Evolutionary conservation across 2,888 invertebrate genomes (phyloP), one percentile per base, ranked within the genome.

Genomic region (Lepeophtheirus nordmannii): DNA sequence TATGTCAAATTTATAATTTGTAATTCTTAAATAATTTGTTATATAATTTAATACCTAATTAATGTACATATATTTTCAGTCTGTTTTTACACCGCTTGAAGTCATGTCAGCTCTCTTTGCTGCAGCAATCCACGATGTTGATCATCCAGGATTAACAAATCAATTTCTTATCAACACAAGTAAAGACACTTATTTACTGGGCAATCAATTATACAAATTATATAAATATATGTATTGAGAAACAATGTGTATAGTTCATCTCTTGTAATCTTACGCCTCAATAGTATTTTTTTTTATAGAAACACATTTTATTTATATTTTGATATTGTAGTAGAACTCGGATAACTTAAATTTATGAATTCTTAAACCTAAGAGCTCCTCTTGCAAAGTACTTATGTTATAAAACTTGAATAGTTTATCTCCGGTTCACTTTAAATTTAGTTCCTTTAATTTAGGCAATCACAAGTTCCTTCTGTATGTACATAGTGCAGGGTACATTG

Each of bases 101-200:
- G 85, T 92, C 71, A 86, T 94, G 74, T 89, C 97, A 11, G 96
- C 97, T 37, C 81, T 98, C 68, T 97, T 97, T 77, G 96, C 97
- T 65, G 94, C 96, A 68, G 93, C 96, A 73, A 89, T 98, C 73
- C 98, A 98, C 78, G 98, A 98, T 77, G 97, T 98, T 66, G 97
- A 98, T 79, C 98, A 98, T 81, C 97, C 97, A 63, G 98, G 97
- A 72, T 85, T 97, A 74, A 97, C 97, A 72, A 98, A 98, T 81
- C 97, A 98, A 81, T 98, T 91, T 80, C 86, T 98, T 75, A 90
- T 98, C 77, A 96, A 96, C 81, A 93, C 97, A 74, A 86, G 89
- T 86, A 74, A 79, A 80, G 76, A 67, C 7, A 5, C 7, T 2
- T 30, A 30, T 2, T 7, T 30, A 30, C 7, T 30, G 30, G 2